A percentile compares a stretch with the other conserved stretches of the same genome.
These are phyloP conservation scores for Sebastes fasciatus DNA, from an alignment of 2,113 vertebrate species.

Conservation along the genomic window DNA sequence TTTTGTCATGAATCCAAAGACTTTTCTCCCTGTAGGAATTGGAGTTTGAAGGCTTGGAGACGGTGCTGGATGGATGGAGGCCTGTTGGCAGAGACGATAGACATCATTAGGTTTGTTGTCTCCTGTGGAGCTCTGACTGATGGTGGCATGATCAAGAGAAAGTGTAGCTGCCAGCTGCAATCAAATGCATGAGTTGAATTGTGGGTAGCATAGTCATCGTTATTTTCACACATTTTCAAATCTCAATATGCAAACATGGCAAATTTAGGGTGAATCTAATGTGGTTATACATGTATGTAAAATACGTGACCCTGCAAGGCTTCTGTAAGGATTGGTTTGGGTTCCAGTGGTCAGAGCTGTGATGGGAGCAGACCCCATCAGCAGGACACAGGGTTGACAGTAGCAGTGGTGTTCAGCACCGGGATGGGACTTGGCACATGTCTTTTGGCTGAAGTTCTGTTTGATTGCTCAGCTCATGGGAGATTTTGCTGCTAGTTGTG, in stretches of 20 bases:
- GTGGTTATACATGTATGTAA: background rate
- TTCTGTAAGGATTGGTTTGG: background rate
- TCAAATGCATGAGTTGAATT: background rate
- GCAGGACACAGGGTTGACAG: constrained; percentile 3
- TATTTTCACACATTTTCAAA: background rate
- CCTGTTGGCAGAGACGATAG: constrained; percentile 1
- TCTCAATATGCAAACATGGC: background rate
- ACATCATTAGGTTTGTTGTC: constrained; percentile 27
- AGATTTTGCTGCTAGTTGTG: constrained; percentile 14
- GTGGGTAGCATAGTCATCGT: too few relatives aligned
- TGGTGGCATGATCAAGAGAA: background rate
- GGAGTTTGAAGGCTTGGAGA: background rate
- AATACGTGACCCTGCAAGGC: background rate
- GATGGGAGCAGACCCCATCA: background rate
- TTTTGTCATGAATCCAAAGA: background rate
- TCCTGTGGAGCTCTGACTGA: constrained; percentile 34
- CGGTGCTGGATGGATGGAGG: background rate
- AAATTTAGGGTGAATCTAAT: background rate
- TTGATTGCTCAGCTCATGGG: constrained; percentile 27
- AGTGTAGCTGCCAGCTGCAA: background rate
- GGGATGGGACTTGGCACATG: constrained; percentile 45
- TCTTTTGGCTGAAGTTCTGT: constrained; percentile 40
- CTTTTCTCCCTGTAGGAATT: background rate
- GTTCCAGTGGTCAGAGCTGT: background rate
- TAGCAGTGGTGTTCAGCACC: background rate